Evolutionary conservation across 2,113 vertebrate species (phyloP).

Genomic region (Aptenodytes patagonicus): DNA sequence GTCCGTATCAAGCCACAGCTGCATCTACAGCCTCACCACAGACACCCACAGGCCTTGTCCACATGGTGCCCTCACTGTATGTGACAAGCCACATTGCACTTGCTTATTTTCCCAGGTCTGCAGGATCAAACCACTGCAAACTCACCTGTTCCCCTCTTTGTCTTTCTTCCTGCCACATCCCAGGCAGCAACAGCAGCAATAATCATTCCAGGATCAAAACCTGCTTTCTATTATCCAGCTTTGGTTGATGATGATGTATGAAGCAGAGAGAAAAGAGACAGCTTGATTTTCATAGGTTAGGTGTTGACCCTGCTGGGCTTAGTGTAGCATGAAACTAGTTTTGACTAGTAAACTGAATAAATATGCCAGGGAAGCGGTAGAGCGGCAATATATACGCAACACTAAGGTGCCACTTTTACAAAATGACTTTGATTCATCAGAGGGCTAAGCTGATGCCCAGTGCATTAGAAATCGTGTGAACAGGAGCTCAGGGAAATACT

Average conservation of each 20-base stretch:
- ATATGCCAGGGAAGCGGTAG: constrained; percentile 51
- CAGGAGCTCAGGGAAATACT: constrained; percentile 39
- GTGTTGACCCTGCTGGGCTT: constrained; percentile 72
- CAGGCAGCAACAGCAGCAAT: background rate
- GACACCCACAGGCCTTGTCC: background rate
- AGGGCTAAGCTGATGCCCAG: constrained; percentile 27
- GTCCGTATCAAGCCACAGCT: background rate
- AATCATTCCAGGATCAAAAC: constrained; percentile 34
- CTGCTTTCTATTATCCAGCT: constrained; percentile 46
- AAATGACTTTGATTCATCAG: constrained; percentile 62
- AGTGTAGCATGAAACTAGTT: constrained; percentile 74
- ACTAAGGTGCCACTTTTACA: constrained; percentile 59
- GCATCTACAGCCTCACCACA: background rate
- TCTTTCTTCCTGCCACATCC: background rate
- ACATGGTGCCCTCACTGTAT: background rate
- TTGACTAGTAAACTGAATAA: constrained; percentile 74
- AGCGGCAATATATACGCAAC: constrained; percentile 66
- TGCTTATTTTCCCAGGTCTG: background rate
- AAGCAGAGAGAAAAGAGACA: constrained; percentile 53
- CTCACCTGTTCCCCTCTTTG: background rate
- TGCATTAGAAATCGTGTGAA: constrained; percentile 33
- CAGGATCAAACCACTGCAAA: background rate
- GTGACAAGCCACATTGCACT: background rate
- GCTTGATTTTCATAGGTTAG: constrained; percentile 71
- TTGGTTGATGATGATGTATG: constrained; percentile 66